phyloP scores from a whole-genome alignment of 2,113 vertebrate genomes.

The Psittacus erithacus region DNA sequence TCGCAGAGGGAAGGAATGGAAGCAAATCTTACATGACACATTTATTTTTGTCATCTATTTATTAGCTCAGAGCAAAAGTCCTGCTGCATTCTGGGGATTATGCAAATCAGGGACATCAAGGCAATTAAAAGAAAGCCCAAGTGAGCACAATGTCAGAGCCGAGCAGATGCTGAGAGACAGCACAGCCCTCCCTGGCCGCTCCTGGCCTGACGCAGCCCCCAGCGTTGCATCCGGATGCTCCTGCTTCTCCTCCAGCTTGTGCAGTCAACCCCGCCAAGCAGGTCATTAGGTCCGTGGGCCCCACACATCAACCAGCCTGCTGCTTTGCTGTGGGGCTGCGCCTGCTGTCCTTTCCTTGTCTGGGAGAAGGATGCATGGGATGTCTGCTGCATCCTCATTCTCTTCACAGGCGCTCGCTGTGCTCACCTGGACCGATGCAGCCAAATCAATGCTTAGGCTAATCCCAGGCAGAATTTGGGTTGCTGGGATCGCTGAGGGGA shows the following conservation, averaged over 20 bases:
- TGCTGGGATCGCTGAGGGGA: rapidly evolving
- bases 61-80: slow-evolving; percentile 62
- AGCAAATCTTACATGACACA: slow-evolving; percentile 55
- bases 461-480: rapidly evolving
- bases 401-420: rapidly evolving
- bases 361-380: not conserved
- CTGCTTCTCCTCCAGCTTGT: not conserved
- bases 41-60: slow-evolving; percentile 67
- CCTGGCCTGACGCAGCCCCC: not conserved
- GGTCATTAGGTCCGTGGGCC: not conserved
- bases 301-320: rapidly evolving
- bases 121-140: slow-evolving; percentile 39
- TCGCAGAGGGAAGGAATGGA: slow-evolving; percentile 12
- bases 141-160: slow-evolving; percentile 21
- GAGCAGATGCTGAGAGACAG: not conserved
- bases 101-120: slow-evolving; percentile 55
- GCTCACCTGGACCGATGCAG: rapidly evolving
- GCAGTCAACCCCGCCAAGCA: not conserved
- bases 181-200: not conserved
- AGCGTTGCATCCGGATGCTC: not conserved
- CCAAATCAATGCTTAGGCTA: rapidly evolving
- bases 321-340: not conserved
- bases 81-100: slow-evolving; percentile 46
- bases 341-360: not conserved
- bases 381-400: not conserved